Conservation (phyloP, 2,888 invertebrate species). For the Scrobipalpa costella region DNA sequence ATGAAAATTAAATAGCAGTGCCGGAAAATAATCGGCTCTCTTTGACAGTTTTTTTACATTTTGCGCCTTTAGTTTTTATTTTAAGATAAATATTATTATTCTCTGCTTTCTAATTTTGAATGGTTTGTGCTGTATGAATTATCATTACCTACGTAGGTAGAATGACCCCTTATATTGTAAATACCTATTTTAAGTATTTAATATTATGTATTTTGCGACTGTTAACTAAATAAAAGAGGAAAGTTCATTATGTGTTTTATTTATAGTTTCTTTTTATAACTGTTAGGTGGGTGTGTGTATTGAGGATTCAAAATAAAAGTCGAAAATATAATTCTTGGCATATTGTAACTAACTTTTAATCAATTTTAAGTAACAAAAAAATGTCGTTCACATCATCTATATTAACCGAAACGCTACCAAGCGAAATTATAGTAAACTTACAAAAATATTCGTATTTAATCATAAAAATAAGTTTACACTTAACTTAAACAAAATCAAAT, state of each 20-base stretch:
- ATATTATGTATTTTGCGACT: conserved; percentile 76
- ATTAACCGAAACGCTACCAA: conserved; percentile 76
- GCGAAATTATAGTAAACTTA: conserved; percentile 77
- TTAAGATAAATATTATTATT: conserved; percentile 53
- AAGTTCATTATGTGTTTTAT: conserved; percentile 44
- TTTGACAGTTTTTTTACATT: conserved; percentile 22
- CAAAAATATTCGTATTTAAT: conserved; percentile 74
- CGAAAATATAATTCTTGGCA: conserved; percentile 70
- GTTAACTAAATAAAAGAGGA: conserved; percentile 76
- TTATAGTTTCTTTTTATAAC: neutral
- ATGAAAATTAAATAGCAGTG: conserved; percentile 32
- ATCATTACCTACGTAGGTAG: conserved; percentile 78
- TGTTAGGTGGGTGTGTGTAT: neutral
- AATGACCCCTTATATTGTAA: conserved; percentile 73
- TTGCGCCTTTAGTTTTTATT: conserved; percentile 39
- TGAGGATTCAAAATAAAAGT: conserved; percentile 52
- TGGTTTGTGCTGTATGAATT: conserved; percentile 71
- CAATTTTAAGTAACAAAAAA: conserved; percentile 80
- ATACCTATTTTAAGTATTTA: conserved; percentile 76
- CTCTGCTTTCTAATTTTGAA: conserved; percentile 73
- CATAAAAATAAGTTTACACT: conserved; percentile 75
- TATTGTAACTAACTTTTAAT: conserved; percentile 80
- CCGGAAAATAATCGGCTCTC: conserved; percentile 38
- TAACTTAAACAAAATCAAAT: conserved; percentile 73
- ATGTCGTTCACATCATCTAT: conserved; percentile 71